Base-by-base conservation (phyloP, 2,888 invertebrate species). In the Thereva nobilitata region DNA sequence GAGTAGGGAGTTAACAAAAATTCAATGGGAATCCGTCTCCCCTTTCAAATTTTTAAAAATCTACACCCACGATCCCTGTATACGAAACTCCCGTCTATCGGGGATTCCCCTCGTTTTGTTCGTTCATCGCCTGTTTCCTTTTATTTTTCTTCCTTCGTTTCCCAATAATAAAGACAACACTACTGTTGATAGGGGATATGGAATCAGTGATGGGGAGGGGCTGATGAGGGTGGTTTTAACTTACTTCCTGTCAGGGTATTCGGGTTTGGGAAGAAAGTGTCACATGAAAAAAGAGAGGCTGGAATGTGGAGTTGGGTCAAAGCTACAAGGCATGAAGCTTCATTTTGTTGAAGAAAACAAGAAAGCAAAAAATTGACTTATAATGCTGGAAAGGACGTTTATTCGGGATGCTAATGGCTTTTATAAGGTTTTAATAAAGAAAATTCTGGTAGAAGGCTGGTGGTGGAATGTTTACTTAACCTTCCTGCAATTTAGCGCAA, bases 351-450 rank as follows among this genome's bases (percentile, higher is more conserved):
- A 10, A 40, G 4, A 40, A 12, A 41, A 55, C 23, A 23, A 38
- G 38, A 53, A 41, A 41, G 40, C 55, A 67, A 67, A 64, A 40
- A 67, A 61, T 44, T 65, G 61, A 68, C 68, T 68, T 65, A 65
- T 65, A 65, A 68, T 65, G 65, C 57, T 55, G 42, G 23, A 44
- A 41, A 65, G 64, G 54, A 68, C 64, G 65, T 68, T 68, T 61
- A 65, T 68, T 64, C 59, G n/a, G 54, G 68, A 59, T 65, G 59
- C 64, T 68, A 68, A 68, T 68, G 59, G 68, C 49, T 57, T 68
- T 68, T 68, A 68, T 65, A 68, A 68, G 68, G 65, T 68, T 68
- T 68, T 68, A 68, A 68, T 68, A 68, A 68, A 68, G 68, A 68
- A 68, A 65, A 68, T 68, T 65, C 53, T 59, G 54, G 10, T 9